Evolutionary conservation across 1,140 invertebrate species (phyloP), one percentile per base, ranked within the genome.

Genomic region (Cotesia chilonis): DNA sequence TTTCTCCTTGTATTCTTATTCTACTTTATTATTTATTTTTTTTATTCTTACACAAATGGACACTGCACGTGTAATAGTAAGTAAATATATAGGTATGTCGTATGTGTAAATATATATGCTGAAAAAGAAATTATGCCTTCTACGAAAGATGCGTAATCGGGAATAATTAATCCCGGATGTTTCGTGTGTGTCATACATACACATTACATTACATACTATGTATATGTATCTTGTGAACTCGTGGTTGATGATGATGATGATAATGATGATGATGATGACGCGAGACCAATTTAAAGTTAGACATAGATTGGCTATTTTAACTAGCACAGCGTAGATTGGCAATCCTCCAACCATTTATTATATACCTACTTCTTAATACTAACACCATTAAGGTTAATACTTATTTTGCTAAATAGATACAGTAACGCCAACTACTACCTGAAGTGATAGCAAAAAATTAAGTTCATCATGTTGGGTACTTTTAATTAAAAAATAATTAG

Each of bases 121-220:
- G 41, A 17, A 20, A 28, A 59, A 59, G 9, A 59, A 20, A 20
- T 59, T 59, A 63, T 57, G 52, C 20, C 66, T 55, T 68, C 52
- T 28, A 9, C 68, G 54, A 54, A 71, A 64, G 35, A 64, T 65
- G 60, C 38, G 69, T 20, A 65, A 64, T 51, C 35, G 47, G 60
- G 12, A 54, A 54, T 65, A 71, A 71, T 71, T 71, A 71, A 64
- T 71, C 69, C 61, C 35, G 47, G 59, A 37, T 55, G 28, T 65
- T 47, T 51, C 9, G 17, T 70, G 57, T 70, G 68, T 70, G 63
- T 65, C 63, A 65, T 65, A 41, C 20, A 38, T n/a, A 47, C 10
- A 47, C 41, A 47, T 55, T 55, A 55, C 47, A 51, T 51, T 51
- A n/a, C 7, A 7, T 51, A 51, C 12, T 51, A 51, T 2, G 28